Conservation (phyloP, 2,888 invertebrate genomes). For the Phlogophora meticulosa region DNA sequence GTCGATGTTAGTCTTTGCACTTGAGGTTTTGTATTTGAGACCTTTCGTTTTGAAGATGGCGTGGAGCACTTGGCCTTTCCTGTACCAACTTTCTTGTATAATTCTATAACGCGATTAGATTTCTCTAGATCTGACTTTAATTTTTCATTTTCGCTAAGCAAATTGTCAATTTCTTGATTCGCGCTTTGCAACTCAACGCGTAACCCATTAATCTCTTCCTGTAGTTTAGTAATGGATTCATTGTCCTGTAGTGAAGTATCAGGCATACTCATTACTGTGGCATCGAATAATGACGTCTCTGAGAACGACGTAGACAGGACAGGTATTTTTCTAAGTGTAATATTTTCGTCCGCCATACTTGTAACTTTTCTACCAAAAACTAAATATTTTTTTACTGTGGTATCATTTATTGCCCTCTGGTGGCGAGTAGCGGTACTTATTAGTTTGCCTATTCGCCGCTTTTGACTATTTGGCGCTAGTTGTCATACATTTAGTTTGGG, state of each 20-base stretch:
- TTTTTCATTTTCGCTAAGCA: background rate
- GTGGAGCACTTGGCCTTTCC: background rate
- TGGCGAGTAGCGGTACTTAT: background rate
- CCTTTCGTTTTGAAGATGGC: background rate
- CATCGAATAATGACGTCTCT: slow-evolving; percentile 2
- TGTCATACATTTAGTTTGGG: background rate
- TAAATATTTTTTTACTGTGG: background rate
- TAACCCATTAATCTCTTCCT: slow-evolving; percentile 3
- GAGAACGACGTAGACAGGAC: background rate
- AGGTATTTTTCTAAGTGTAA: background rate
- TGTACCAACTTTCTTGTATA: slow-evolving; percentile 4
- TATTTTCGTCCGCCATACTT: background rate
- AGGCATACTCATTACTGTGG: too few relatives aligned
- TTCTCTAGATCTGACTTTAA: background rate
- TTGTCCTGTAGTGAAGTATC: background rate
- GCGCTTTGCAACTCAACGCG: slow-evolving; percentile 3
- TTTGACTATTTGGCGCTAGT: background rate
- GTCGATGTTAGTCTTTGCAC: too few relatives aligned
- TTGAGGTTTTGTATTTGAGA: slow-evolving; percentile 1
- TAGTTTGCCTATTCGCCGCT: background rate
- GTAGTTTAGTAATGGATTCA: background rate
- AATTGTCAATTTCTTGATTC: background rate
- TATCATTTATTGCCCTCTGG: background rate
- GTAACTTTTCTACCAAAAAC: background rate
- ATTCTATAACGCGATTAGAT: slow-evolving; percentile 2